A percentile compares a stretch with the other conserved stretches of the same genome.
phyloP scores from a whole-genome alignment of 2,888 invertebrate genomes.

The Eurytoma adleriae region DNA sequence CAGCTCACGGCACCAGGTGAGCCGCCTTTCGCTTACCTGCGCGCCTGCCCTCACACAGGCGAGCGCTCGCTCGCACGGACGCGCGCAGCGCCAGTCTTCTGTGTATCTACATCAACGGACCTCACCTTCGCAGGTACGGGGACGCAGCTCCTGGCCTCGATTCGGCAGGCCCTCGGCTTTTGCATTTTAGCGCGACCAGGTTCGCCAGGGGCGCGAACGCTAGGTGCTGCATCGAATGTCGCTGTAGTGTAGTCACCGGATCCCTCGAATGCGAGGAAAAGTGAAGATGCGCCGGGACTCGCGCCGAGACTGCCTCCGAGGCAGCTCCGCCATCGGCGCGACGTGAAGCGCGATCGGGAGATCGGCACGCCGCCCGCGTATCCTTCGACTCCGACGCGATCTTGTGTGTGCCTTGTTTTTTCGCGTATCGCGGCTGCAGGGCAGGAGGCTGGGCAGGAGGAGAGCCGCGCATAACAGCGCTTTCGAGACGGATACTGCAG shows the following conservation, averaged over 20 bases:
- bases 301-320: background rate
- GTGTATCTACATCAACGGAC: background rate
- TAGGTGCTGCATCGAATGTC: no score
- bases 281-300: background rate
- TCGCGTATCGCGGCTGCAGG: no score
- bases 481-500: background rate
- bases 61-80: background rate
- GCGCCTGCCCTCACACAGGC: slow-evolving; percentile 31
- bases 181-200: background rate
- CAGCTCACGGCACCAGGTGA: slow-evolving; percentile 6
- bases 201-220: background rate
- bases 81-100: background rate
- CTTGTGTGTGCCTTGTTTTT: no score
- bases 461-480: no score
- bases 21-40: slow-evolving; percentile 54
- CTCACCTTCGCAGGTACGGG: slow-evolving; percentile 6
- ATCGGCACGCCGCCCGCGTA: no score
- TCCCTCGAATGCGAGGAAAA: background rate
- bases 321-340: background rate
- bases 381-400: slow-evolving; percentile 56
- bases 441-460: slow-evolving; percentile 63
- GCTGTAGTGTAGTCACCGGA: no score
- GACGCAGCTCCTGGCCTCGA: slow-evolving; percentile 31
- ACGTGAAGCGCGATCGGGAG: background rate
- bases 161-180: no score